A percentile compares a stretch with the other conserved stretches of the same genome.
Conservation (phyloP, 2,888 invertebrate genomes). For the Amphipyra berbera region DNA sequence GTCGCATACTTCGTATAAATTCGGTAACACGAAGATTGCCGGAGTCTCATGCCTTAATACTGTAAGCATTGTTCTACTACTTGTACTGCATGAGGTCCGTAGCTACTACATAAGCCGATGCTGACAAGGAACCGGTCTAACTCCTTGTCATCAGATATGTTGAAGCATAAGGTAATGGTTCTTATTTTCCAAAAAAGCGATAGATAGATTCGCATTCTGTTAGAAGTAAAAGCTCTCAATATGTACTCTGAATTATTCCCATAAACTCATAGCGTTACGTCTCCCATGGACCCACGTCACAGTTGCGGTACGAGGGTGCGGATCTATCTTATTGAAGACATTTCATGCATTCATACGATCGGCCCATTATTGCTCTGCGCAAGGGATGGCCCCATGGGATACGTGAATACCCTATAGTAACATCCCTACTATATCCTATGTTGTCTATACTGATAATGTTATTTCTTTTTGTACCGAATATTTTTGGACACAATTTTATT, state of each 20-base stretch:
- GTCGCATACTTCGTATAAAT: too few species aligned
- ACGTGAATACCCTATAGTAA: slow-evolving; percentile 15
- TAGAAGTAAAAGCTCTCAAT: not conserved
- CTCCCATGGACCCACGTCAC: slow-evolving; percentile 17
- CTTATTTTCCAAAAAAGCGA: too few species aligned
- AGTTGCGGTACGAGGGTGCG: slow-evolving; percentile 19
- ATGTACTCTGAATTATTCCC: slow-evolving; percentile 1
- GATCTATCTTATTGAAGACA: slow-evolving; percentile 19
- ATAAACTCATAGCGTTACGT: slow-evolving; percentile 9
- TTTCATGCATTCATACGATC: slow-evolving; percentile 36
- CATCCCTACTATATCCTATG: slow-evolving; percentile 16
- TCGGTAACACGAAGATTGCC: too few species aligned
- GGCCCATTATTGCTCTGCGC: slow-evolving; percentile 23
- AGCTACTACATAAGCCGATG: too few species aligned
- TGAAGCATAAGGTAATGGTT: too few species aligned
- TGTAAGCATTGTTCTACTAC: too few species aligned
- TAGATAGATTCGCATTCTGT: too few species aligned
- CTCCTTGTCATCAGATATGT: too few species aligned
- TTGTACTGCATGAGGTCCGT: too few species aligned
- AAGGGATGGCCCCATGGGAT: slow-evolving; percentile 2
- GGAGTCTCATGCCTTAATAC: too few species aligned
- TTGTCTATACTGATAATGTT: slow-evolving; percentile 6
- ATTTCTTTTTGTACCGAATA: not conserved
- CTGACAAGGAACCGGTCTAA: too few species aligned
- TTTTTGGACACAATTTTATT: too few species aligned